Evolutionary conservation across 2,797 vertebrate species (phyloP), one percentile per base, ranked within the genome.

Genomic region (Aldrovandia affinis): DNA sequence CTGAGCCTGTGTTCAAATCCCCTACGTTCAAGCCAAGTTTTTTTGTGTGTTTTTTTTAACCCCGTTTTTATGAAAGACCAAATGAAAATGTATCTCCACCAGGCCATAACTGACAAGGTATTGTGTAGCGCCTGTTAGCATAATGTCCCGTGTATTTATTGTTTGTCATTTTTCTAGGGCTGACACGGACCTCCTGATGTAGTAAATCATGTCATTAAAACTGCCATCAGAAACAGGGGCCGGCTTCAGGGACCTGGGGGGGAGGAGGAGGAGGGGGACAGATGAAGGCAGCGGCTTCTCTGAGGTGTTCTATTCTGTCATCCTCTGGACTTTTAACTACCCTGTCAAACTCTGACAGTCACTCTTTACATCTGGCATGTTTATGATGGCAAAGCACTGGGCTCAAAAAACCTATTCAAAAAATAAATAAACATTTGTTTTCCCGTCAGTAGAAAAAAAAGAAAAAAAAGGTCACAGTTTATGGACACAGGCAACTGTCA

Each of bases 121-220:
- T 96, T 97, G 95, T 96, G 95, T 91, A 87, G 89, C 88, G 90
- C 93, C 92, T 95, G 94, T 94, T 96, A 93, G 93, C 93, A 94
- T 92, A 92, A 94, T 92, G 93, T 91, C 93, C 87, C 88, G 92
- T 92, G 90, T 94, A 95, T 97, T 97, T 97, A 97, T 96, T 95
- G 95, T 97, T 96, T 96, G 96, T 96, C 96, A 97, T 98, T 95
- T 97, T 96, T 96, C 93, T 93, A 93, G 91, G 91, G 91, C 93
- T 89, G 94, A 94, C 93, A 95, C 92, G 95, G 92, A 92, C 92
- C 92, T 95, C 90, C 83, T 78, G 82, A 88, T 89, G 88, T 86
- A 92, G 94, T 97, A 97, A 97, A 98, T 98, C 95, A 96, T 87
- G 90, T 94, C 92, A 94, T 95, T 97, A 96, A 96, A 97, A 96